Evolutionary conservation across 1,140 invertebrate genomes (phyloP).

Genomic region (Ceratitis capitata): DNA sequence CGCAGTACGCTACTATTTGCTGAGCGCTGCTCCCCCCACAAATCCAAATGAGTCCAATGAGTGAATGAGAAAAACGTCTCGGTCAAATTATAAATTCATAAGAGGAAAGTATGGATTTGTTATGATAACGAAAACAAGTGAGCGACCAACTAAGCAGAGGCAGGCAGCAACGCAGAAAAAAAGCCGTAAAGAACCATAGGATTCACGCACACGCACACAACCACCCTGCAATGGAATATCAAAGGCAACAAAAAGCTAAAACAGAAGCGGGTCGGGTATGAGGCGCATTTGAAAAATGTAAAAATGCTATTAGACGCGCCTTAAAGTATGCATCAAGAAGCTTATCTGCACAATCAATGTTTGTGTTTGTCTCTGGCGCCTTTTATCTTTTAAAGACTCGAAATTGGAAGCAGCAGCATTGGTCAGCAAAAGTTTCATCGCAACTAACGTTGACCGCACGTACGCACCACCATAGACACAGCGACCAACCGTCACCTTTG

Average conservation of each 20-base stretch:
- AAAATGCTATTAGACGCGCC: slow-evolving; percentile 65
- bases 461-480: not conserved
- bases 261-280: slow-evolving; percentile 19
- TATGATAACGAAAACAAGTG: slow-evolving; percentile 61
- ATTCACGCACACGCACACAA: not conserved
- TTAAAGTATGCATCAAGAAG: slow-evolving; percentile 65
- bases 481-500: not conserved
- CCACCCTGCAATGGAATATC: not conserved
- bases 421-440: not conserved
- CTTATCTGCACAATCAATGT: slow-evolving; percentile 62
- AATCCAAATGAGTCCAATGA: not conserved
- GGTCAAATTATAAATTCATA: slow-evolving; percentile 62
- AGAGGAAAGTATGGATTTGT: slow-evolving; percentile 62
- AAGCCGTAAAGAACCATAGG: slow-evolving; percentile 42
- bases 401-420: not conserved
- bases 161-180: not conserved
- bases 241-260: not conserved
- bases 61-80: not conserved
- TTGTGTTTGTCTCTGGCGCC: not conserved
- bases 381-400: not conserved
- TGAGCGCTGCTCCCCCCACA: too few relatives aligned
- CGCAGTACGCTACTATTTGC: too few relatives aligned
- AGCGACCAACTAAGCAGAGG: not conserved
- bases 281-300: slow-evolving; percentile 55
- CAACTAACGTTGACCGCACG: not conserved